Evolutionary conservation across 2,797 vertebrate species (phyloP).

Genomic region (Parotocinclus haroldoi): DNA sequence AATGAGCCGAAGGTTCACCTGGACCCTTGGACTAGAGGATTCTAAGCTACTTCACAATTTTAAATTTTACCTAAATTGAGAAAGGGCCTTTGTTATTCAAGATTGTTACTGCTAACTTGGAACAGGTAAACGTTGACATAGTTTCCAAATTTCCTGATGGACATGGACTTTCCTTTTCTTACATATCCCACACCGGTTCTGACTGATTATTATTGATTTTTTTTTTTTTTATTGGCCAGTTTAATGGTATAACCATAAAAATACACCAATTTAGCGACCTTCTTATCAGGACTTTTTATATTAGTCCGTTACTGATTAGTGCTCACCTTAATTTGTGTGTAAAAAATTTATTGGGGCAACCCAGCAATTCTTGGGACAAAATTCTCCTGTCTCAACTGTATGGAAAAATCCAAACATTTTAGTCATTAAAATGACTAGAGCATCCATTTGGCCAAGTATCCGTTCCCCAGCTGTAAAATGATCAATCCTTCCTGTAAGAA

Average conservation of each 20-base stretch:
- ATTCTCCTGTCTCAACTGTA: no score
- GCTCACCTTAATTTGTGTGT: slow-evolving; percentile 21
- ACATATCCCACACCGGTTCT: not conserved
- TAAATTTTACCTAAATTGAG: slow-evolving; percentile 62
- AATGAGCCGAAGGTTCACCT: slow-evolving; percentile 42
- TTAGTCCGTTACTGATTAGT: slow-evolving; percentile 2
- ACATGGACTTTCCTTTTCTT: not conserved
- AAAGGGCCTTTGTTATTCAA: slow-evolving; percentile 55
- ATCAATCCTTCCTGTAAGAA: slow-evolving; percentile 43
- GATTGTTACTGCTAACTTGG: not conserved
- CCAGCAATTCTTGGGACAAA: slow-evolving; percentile 11
- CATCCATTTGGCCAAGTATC: slow-evolving; percentile 41
- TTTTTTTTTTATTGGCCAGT: not conserved
- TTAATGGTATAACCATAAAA: not conserved
- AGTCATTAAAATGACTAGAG: slow-evolving; percentile 40
- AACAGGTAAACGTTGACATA: not conserved
- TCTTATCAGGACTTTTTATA: slow-evolving; percentile 5
- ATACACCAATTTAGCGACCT: not conserved
- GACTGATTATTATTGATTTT: not conserved
- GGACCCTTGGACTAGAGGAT: slow-evolving; percentile 56
- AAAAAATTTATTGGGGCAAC: slow-evolving; percentile 26
- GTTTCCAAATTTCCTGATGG: slow-evolving; percentile 9
- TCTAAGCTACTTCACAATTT: slow-evolving; percentile 71
- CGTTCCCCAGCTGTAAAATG: slow-evolving; percentile 19
- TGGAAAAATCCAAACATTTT: no score